Percentiles rank a stretch among this genome's conserved stretches.
Conservation (phyloP, 2,113 vertebrate species). For the Alouatta palliata region DNA sequence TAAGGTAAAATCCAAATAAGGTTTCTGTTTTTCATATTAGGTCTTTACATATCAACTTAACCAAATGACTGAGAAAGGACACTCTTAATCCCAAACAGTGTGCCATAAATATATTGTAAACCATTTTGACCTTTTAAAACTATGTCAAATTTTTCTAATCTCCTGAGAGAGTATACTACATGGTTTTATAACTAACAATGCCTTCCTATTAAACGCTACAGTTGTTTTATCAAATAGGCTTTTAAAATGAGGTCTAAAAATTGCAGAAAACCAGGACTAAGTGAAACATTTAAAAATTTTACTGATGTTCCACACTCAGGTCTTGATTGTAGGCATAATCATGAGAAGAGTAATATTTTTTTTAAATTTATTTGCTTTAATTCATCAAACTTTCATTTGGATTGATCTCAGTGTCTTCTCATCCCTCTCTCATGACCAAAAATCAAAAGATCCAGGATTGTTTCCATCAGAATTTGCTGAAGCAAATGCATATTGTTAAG, state of each 20-base stretch:
- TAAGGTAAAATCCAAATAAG: slow-evolving; percentile 28
- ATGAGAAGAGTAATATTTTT: background rate
- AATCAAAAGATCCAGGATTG: background rate
- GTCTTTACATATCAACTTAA: slow-evolving; percentile 24
- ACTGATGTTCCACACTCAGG: background rate
- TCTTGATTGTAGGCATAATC: background rate
- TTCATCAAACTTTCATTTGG: background rate
- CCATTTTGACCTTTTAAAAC: slow-evolving; percentile 30
- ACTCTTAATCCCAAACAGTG: slow-evolving; percentile 27
- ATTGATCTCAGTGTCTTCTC: background rate
- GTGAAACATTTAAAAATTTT: slow-evolving; percentile 3
- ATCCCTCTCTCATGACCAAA: background rate
- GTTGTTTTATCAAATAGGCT: background rate
- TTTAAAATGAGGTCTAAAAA: background rate
- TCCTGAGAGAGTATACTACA: background rate
- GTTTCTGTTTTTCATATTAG: slow-evolving; percentile 24
- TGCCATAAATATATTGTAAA: slow-evolving; percentile 27
- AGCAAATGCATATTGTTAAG: background rate
- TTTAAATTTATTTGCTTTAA: background rate
- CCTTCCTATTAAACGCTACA: background rate
- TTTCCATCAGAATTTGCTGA: background rate
- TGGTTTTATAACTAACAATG: background rate
- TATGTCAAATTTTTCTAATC: slow-evolving; percentile 12
- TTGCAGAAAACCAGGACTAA: background rate
- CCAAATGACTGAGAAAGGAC: slow-evolving; percentile 41